Evolutionary conservation across 1,140 invertebrate species (phyloP), one percentile per base, ranked within the genome.

Genomic region (Coenobita brevimanus): DNA sequence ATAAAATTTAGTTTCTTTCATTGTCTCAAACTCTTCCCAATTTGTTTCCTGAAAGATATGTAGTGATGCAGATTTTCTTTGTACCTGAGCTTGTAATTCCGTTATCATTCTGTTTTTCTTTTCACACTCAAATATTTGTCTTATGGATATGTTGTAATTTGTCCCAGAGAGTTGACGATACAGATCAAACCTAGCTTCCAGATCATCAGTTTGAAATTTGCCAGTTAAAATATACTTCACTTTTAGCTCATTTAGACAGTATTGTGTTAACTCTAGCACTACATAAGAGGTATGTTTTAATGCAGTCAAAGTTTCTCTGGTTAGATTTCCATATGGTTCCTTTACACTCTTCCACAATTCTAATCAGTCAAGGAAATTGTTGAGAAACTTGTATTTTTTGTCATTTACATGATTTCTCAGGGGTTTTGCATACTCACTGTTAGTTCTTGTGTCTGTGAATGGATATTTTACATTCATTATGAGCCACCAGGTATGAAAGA

Each of bases 381-480:
- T 36, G 24, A 89, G 54, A 6, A 82, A 87, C 24, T 41, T 17
- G 73, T 43, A 69, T 85, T 82, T 57, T 54, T 64, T 43, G 73
- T 91, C 82, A 54, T 50, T 38, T n/a, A 24, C 41, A 36, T 54
- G n/a, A 62, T 6, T 50, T 73, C 76, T 89, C 24, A 91, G 38
- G n/a, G 80, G 57, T 71, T 67, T 64, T 24, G 82, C 71, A 85
- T 33, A 89, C 21, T 8, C 41, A 73, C 83, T 64, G 17, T 71
- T 67, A 15, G 64, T 67, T 21, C 30, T 21, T 17, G 17, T 30
- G 2, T 46, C 80, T 84, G 82, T 90, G 62, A 57, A 81, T 27
- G 36, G 8, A 3, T 50, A 41, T 43, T 91, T 79, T 0, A 90
- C 85, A 91, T 89, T 86, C 36, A 90, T 46, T 41, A 90, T 71